A percentile compares a stretch with the other conserved stretches of the same genome.
These are phyloP conservation scores for Alosa alosa DNA, from an alignment of 2,113 vertebrate genomes.

Conservation along the genomic window DNA sequence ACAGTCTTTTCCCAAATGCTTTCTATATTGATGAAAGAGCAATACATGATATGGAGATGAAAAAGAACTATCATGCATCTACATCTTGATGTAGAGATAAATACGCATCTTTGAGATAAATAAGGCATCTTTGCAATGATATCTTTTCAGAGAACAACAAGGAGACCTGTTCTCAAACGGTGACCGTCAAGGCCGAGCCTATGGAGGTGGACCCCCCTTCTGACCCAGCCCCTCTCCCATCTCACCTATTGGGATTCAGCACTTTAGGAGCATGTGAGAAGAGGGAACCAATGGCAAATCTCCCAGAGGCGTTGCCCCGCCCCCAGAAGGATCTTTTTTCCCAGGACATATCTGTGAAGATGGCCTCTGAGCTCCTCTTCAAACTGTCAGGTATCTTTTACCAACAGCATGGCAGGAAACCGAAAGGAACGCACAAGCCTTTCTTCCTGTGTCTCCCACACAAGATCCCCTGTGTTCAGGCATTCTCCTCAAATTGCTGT, in stretches of 20 bases:
- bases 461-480: background rate
- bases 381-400: conserved; percentile 86
- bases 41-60: background rate
- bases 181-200: conserved; percentile 91
- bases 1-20: background rate
- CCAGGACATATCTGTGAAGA: conserved; percentile 99
- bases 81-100: too few species aligned
- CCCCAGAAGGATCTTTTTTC: conserved; percentile 95
- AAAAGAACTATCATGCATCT: too few species aligned
- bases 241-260: conserved; percentile 85
- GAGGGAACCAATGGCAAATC: conserved; percentile 79
- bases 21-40: background rate
- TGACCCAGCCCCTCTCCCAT: conserved; percentile 70
- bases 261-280: conserved; percentile 89
- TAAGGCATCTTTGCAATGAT: background rate
- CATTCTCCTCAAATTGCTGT: background rate
- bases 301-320: conserved; percentile 80
- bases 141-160: conserved; percentile 88
- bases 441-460: background rate
- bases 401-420: conserved; percentile 16
- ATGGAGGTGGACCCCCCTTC: conserved; percentile 94
- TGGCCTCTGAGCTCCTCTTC: conserved; percentile 97
- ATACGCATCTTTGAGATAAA: too few species aligned
- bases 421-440: background rate
- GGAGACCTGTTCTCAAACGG: conserved; percentile 77